Evolutionary conservation across 2,888 invertebrate species (phyloP), one percentile per base, ranked within the genome.

Genomic region (Tuberolachnus salignus): DNA sequence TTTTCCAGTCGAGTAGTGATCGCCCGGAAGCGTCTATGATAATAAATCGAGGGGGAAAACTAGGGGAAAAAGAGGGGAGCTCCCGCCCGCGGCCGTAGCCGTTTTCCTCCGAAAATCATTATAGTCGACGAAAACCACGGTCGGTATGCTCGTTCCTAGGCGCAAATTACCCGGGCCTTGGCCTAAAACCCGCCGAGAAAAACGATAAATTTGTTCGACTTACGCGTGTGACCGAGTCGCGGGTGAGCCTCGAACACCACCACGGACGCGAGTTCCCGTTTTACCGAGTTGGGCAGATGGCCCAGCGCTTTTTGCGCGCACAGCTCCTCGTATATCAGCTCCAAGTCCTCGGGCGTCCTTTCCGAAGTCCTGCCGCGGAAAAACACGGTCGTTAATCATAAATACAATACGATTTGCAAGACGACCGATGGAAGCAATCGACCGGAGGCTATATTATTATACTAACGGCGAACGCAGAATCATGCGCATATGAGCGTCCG

Each of bases 281-380:
- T 94, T 81, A 94, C 92, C 84, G 92, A 92, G 83, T 92, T 92
- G 81, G 92, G 92, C 80, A 94, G 87, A 86, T 94, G 93, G 9
- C 92, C 90, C 81, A 94, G 87, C 19, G 94, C 93, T 83, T 92
- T 91, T 83, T 94, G 92, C 85, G 93, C 92, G 82, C 93, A 87
- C 72, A 94, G 87, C 84, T 94, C 94, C 84, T 94, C 93, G 85
- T 92, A 94, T 82, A 94, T 93, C 82, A 91, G 88, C 85, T 94
- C 93, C 84, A 93, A 86, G 85, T 94, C 94, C 84, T 93, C 93
- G 19, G 89, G 87, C 16, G 91, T 91, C 82, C 94, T 87, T 84
- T 94, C 93, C 84, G 91, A 90, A 63, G 91, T 89, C 82, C 93
- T 93, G 85, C 0, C 21, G 16, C 14, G 53, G 3, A 69, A 26